Conservation (phyloP, 2,113 vertebrate genomes). For the Pelvicachromis taeniatus region DNA sequence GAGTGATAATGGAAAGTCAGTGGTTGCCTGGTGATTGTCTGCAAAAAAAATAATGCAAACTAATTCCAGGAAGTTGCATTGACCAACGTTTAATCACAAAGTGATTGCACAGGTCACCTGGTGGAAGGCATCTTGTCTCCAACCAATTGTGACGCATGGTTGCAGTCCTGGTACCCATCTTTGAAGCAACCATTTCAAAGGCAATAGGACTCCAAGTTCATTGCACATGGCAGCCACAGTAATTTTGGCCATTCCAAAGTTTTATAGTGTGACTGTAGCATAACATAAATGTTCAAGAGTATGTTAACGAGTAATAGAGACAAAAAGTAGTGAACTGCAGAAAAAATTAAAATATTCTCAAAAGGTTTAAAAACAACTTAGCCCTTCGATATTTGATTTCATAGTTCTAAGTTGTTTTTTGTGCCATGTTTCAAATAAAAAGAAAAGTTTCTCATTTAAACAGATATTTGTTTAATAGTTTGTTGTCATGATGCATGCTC, state of each 20-base stretch:
- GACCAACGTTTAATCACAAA: too few species aligned
- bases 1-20: too few species aligned
- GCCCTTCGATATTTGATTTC: neutral
- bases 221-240: fast-evolving
- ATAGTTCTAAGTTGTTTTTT: fast-evolving
- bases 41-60: too few species aligned
- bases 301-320: neutral
- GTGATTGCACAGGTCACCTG: too few species aligned
- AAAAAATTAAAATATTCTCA: neutral
- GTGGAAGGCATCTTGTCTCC: too few species aligned
- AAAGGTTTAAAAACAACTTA: neutral
- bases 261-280: neutral
- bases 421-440: fast-evolving
- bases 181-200: fast-evolving
- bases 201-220: neutral
- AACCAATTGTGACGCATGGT: neutral
- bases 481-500: too few species aligned
- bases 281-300: neutral
- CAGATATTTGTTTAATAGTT: too few species aligned
- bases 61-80: too few species aligned
- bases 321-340: fast-evolving
- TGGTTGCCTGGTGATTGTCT: too few species aligned
- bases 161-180: fast-evolving
- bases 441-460: neutral
- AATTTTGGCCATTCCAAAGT: fast-evolving